These are phyloP conservation scores for Anolis apletophallus DNA, from an alignment of 2,797 vertebrate species.

Conservation along the genomic window DNA sequence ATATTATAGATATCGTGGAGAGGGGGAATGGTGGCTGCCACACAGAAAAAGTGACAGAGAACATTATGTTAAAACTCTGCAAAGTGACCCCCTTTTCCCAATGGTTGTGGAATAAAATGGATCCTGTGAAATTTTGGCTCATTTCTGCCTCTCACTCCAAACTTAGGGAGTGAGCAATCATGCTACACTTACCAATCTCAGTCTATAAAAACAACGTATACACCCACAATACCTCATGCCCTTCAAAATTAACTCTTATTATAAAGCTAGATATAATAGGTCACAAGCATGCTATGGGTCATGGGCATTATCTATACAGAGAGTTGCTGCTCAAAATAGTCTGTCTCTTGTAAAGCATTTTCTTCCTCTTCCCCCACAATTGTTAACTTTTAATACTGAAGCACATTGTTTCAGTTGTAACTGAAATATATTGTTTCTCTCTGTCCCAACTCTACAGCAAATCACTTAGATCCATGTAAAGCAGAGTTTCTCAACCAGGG, in stretches of 20 bases:
- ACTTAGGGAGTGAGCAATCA: too few species aligned
- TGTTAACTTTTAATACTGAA: neutral
- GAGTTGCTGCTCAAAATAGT: neutral
- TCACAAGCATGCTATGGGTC: neutral
- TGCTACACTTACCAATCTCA: neutral
- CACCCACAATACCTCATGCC: too few species aligned
- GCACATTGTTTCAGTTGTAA: too few species aligned
- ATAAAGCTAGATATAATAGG: neutral
- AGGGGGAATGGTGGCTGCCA: neutral
- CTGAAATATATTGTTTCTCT: neutral
- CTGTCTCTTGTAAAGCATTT: neutral
- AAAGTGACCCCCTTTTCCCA: neutral
- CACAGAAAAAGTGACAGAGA: neutral
- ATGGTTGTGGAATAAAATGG: too few species aligned
- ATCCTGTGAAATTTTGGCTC: neutral
- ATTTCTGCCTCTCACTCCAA: neutral
- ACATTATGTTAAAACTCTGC: neutral
- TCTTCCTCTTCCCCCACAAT: neutral
- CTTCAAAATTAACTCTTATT: neutral
- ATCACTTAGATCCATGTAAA: neutral
- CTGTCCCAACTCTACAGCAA: neutral
- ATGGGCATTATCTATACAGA: neutral
- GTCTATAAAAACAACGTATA: neutral
- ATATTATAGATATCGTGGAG: neutral
- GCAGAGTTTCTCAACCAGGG: too few species aligned